Evolutionary conservation across 2,113 vertebrate species (phyloP).

Genomic region (Amphilophus citrinellus): DNA sequence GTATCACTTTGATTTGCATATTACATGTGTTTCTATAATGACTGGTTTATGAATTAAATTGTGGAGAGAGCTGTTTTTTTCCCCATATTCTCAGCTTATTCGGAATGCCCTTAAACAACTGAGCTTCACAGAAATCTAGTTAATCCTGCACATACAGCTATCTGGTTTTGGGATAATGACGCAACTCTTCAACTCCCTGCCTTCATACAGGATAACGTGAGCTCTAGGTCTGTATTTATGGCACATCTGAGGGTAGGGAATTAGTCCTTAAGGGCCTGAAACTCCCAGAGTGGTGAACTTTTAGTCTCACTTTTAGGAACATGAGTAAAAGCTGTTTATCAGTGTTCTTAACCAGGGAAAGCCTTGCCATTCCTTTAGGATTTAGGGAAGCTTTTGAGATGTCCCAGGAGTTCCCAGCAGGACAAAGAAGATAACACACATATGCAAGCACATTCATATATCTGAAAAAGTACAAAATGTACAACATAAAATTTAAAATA

Average conservation of each 20-base stretch:
- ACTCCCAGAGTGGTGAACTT: slow-evolving; percentile 39
- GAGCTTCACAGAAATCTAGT: slow-evolving; percentile 27
- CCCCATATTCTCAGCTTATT: slow-evolving; percentile 5
- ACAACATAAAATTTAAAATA: neutral
- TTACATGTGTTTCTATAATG: slow-evolving; percentile 25
- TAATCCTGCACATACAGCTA: slow-evolving; percentile 45
- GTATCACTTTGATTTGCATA: slow-evolving; percentile 31
- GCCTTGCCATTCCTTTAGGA: slow-evolving; percentile 25
- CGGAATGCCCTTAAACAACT: slow-evolving; percentile 14
- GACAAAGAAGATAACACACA: slow-evolving; percentile 11
- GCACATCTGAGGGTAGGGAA: slow-evolving; percentile 26
- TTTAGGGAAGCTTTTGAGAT: slow-evolving; percentile 21
- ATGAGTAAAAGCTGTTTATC: slow-evolving; percentile 33
- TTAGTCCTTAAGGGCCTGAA: slow-evolving; percentile 28
- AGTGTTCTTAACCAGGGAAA: slow-evolving; percentile 36
- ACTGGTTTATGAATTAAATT: slow-evolving; percentile 8
- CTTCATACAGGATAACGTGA: slow-evolving; percentile 22
- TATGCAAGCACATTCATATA: neutral
- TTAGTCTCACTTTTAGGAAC: slow-evolving; percentile 39
- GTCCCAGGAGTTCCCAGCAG: slow-evolving; percentile 20
- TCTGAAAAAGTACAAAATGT: neutral
- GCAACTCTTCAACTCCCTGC: slow-evolving; percentile 30
- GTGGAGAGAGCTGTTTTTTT: slow-evolving; percentile 10
- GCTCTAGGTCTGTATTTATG: slow-evolving; percentile 21
- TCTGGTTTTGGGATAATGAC: slow-evolving; percentile 42